phyloP scores from a whole-genome alignment of 37 sponge, comb jelly and placozoan genomes.

The Mnemiopsis leidyi region DNA sequence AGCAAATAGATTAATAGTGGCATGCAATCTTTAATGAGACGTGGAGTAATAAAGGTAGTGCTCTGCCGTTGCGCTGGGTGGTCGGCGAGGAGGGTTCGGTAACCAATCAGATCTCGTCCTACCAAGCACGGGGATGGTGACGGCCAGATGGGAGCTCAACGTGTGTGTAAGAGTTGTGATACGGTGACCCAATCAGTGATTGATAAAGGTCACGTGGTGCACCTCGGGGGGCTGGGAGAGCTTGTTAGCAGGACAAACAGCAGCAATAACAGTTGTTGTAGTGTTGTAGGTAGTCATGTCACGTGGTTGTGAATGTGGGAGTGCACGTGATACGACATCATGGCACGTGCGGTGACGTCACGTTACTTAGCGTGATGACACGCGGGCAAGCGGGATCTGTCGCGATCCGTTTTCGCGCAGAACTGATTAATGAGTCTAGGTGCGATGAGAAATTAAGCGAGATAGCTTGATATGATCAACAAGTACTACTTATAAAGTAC shows the following conservation, averaged over 20 bases:
- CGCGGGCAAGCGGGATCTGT: background rate
- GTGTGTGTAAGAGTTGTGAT: background rate
- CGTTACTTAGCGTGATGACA: background rate
- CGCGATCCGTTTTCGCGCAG: background rate
- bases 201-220: conserved; percentile 2
- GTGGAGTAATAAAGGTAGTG: conserved; percentile 48
- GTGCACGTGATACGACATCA: background rate
- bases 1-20: conserved; percentile 49
- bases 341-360: background rate
- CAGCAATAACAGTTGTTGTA: background rate
- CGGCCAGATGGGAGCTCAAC: too few species aligned
- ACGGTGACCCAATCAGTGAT: conserved; percentile 8
- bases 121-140: background rate
- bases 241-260: background rate
- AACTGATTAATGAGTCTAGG: background rate
- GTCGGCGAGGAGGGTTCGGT: background rate
- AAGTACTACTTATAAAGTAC: too few species aligned
- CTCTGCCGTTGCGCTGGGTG: background rate
- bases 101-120: conserved; percentile 2
- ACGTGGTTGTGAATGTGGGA: too few species aligned
- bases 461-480: background rate
- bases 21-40: conserved; percentile 44
- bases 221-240: background rate
- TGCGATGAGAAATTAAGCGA: background rate
- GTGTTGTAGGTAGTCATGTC: background rate